Percentiles rank a stretch among this genome's conserved stretches.
These are phyloP conservation scores for Ellobius talpinus DNA, from an alignment of 2,113 vertebrate genomes.

Conservation along the genomic window DNA sequence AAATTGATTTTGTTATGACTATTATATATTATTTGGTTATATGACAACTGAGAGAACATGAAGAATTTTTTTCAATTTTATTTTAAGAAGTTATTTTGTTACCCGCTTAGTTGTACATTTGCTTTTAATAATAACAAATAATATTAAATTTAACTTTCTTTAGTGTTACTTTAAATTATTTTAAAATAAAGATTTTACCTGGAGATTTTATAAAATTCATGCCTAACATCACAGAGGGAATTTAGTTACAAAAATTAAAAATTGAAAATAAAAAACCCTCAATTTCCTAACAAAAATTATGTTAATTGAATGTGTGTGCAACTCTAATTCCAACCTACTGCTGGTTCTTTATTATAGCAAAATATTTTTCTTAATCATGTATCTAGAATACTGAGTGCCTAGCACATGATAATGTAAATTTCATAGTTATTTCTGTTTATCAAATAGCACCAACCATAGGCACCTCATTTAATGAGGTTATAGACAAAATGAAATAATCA, in stretches of 20 bases:
- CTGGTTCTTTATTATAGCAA: background rate
- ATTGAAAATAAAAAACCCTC: background rate
- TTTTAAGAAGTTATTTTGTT: background rate
- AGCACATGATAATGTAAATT: background rate
- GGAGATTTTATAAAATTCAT: background rate
- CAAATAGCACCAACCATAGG: background rate
- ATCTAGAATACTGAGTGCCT: background rate
- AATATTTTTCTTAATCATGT: background rate
- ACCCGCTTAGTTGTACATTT: background rate
- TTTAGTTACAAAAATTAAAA: background rate
- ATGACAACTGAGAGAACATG: background rate
- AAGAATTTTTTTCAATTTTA: background rate
- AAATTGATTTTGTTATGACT: background rate
- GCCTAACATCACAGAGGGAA: background rate
- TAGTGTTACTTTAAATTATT: background rate
- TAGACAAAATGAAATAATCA: background rate
- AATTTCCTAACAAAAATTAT: background rate
- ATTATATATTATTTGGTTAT: background rate
- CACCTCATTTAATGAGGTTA: background rate
- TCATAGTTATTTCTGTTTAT: background rate
- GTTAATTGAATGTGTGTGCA: background rate
- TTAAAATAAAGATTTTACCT: background rate
- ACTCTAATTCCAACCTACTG: background rate
- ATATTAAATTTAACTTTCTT: background rate
- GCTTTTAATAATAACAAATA: background rate